A percentile compares a stretch with the other conserved stretches of the same genome.
Evolutionary conservation across 2,888 invertebrate genomes (phyloP).

Genomic region (Cephonodes hylas): DNA sequence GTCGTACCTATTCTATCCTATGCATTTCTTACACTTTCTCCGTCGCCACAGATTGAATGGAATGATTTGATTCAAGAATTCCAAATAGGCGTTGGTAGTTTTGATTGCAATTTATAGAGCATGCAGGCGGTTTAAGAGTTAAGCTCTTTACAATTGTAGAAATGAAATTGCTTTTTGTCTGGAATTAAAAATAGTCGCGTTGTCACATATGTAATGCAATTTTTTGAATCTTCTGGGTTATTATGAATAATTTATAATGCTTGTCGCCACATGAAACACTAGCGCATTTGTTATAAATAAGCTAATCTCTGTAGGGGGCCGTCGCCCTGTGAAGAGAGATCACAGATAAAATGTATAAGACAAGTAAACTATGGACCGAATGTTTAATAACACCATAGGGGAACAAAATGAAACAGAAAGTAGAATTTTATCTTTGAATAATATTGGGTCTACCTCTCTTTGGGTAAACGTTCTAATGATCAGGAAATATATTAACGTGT

Average conservation of each 20-base stretch:
- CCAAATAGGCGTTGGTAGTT: not conserved
- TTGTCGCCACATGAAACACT: slow-evolving; percentile 27
- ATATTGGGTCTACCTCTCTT: no score
- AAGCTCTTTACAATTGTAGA: not conserved
- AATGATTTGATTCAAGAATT: not conserved
- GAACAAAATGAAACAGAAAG: not conserved
- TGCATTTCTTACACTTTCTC: slow-evolving; percentile 12
- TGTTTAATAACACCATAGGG: not conserved
- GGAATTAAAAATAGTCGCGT: slow-evolving; percentile 12
- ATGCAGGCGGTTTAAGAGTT: not conserved
- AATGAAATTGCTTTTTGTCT: not conserved
- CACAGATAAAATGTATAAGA: slow-evolving; percentile 11
- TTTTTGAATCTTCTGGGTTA: slow-evolving; percentile 14
- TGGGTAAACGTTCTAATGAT: no score
- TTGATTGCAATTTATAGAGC: not conserved
- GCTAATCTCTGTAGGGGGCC: slow-evolving; percentile 48
- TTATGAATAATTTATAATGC: slow-evolving; percentile 24
- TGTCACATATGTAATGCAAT: slow-evolving; percentile 15
- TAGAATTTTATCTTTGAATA: not conserved
- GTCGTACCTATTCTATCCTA: slow-evolving; percentile 26
- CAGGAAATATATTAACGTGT: no score
- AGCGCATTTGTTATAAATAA: slow-evolving; percentile 41
- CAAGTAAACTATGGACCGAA: not conserved
- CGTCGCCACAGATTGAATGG: slow-evolving; percentile 1
- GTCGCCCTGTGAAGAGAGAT: slow-evolving; percentile 25